A percentile compares a stretch with the other conserved stretches of the same genome.
Evolutionary conservation across 2,888 invertebrate genomes (phyloP).

Genomic region (Volucella inflata): DNA sequence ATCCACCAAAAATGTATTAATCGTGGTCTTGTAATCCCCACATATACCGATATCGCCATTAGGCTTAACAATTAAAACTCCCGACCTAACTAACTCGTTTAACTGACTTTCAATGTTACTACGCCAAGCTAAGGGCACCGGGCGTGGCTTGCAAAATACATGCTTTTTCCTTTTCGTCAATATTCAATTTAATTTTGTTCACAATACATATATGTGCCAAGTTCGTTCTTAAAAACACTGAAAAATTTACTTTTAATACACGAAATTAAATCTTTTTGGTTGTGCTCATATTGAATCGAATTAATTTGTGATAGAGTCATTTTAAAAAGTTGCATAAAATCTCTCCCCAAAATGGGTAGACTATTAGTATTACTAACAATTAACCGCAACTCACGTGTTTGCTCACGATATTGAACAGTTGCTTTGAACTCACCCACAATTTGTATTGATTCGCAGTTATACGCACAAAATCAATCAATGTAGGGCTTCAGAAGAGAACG

Average conservation of each 20-base stretch:
- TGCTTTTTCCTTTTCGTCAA: slow-evolving; percentile 12
- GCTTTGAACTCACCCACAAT: slow-evolving; percentile 33
- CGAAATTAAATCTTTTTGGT: no score
- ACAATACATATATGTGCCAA: background rate
- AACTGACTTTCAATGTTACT: slow-evolving; percentile 46
- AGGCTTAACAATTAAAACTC: slow-evolving; percentile 32
- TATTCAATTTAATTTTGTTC: background rate
- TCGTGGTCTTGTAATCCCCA: slow-evolving; percentile 46
- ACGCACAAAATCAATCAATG: slow-evolving; percentile 30
- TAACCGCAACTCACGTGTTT: slow-evolving; percentile 26
- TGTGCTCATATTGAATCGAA: background rate
- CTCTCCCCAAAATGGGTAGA: slow-evolving; percentile 28
- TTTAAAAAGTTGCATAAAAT: slow-evolving; percentile 13
- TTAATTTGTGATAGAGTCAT: slow-evolving; percentile 35
- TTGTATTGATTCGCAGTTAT: slow-evolving; percentile 24
- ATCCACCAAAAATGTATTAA: slow-evolving; percentile 27
- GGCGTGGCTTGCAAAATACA: slow-evolving; percentile 43
- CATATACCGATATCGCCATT: slow-evolving; percentile 26
- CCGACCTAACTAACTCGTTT: slow-evolving; percentile 8
- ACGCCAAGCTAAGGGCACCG: slow-evolving; percentile 50
- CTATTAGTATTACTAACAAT: slow-evolving; percentile 23
- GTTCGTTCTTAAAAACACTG: slow-evolving; percentile 24
- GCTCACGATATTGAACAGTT: slow-evolving; percentile 22
- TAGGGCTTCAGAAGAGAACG: background rate
- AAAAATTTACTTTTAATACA: slow-evolving; percentile 3